Base-by-base conservation (phyloP, 2,797 vertebrate genomes). In the Girardinus metallicus region DNA sequence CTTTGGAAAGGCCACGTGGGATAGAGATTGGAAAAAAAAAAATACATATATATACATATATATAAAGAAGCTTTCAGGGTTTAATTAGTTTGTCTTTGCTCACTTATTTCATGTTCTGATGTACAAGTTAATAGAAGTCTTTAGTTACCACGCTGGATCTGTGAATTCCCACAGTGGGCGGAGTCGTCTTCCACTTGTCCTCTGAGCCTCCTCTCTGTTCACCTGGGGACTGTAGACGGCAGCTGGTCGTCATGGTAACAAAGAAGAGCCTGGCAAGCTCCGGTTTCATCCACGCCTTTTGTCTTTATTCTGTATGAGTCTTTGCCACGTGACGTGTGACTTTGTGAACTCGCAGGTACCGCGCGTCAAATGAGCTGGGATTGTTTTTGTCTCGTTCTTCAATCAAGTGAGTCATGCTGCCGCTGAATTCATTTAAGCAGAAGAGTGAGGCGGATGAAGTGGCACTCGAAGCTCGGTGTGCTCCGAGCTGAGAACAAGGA, bases 191-290 rank as follows among this genome's bases (percentile, higher is more conserved):
- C 73, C 34, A 80, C 80, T 87, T 82, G 89, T 91, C 91, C 89
- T 85, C 80, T 18, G 90, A 84, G 90, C 53, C 62, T 83, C 85
- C 76, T 76, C 46, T 31, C 53, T 15, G 34, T 12, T 76, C 85
- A 62, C 66, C 5, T 55, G 70, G 72, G 76, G 46, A 23, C 47
- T 81, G 79, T 82, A 85, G 76, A 80, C 26, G 77, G 60, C 87
- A 88, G 57, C 68, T 78, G 93, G 60, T 95, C 49, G 90, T 90
- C 93, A 92, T 92, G 85, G 91, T 79, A 94, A 95, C 95, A 80
- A 46, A 74, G 81, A 89, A 84, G 64, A 86, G 89, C 84, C 82
- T 77, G 81, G 76, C 60, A 10, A 77, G 91, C 90, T 95, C 93
- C 36, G 81, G 90, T 96, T 96, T 94, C 94, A 66, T 93, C 86